Evolutionary conservation across 1,140 invertebrate species (phyloP), one percentile per base, ranked within the genome.

Genomic region (Penaeus chinensis): DNA sequence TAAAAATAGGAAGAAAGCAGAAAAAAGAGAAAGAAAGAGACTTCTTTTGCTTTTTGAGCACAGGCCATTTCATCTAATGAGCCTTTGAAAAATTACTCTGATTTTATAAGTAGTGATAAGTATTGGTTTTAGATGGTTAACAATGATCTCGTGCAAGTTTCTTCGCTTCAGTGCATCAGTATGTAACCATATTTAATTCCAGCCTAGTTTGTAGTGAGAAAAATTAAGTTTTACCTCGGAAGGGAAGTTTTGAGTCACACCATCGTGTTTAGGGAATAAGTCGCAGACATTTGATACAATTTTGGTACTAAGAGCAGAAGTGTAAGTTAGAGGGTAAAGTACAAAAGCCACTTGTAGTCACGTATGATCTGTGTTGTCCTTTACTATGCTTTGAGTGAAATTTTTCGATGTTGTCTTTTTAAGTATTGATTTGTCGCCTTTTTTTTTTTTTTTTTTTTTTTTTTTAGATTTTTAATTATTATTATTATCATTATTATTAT

Each of bases 321-420:
- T 60, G 60, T 65, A 54, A 65, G 71, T 85, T 85, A 78, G 78
- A 78, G 77, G 71, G 84, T 85, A 85, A 85, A 85, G 83, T 85
- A 85, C 84, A 85, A 85, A 85, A 78, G 42, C 74, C 84, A 85
- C 74, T 77, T 54, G 84, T 78, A 78, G 76, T 78, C 84, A 78
- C 62, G 22, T 78, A 85, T 42, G 84, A 78, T 61, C 37, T 85
- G 27, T 65, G 27, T 85, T 77, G 60, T 79, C 76, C 37, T 77
- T 54, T 65, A 22, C 60, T 54, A 22, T 82, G 27, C 60, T 32
- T 47, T 82, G 37, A n/a, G 66, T n/a, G 11, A 61, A 37, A 24
- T 61, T 81, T 8, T 32, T 63, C 10, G 60, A 32, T 22, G 37
- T 19, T 62, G 62, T 20, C 32, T n/a, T 42, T 62, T 63, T 62